phyloP scores from a whole-genome alignment of 2,888 invertebrate genomes.

The Emesis russula region DNA sequence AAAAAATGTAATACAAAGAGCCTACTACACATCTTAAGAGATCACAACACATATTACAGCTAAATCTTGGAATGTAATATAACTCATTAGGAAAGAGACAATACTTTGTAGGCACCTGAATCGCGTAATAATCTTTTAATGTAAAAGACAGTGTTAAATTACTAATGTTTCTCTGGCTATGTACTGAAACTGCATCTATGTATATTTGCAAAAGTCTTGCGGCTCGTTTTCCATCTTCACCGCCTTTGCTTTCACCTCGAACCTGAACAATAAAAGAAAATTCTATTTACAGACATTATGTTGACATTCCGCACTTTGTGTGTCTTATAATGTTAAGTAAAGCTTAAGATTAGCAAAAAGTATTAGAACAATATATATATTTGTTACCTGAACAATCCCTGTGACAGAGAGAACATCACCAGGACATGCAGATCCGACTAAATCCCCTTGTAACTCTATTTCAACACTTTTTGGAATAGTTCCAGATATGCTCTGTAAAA shows the following conservation, averaged over 20 bases:
- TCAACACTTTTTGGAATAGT: conserved; percentile 98
- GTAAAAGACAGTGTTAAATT: conserved; percentile 96
- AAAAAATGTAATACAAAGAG: too few relatives aligned
- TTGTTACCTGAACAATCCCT: conserved; percentile 98
- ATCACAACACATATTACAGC: too few relatives aligned
- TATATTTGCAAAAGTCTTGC: conserved; percentile 97
- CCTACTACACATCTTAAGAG: too few relatives aligned
- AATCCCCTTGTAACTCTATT: conserved; percentile 98
- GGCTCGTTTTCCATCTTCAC: conserved; percentile 95
- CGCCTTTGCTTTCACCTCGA: conserved; percentile 96
- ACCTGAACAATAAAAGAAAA: conserved; percentile 92
- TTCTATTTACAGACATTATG: not conserved
- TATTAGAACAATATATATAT: not conserved
- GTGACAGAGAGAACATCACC: conserved; percentile 99
- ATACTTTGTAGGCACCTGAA: conserved; percentile 94
- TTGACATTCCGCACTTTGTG: not conserved
- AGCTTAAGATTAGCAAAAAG: too few relatives aligned
- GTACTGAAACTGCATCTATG: conserved; percentile 98
- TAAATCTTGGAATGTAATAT: not conserved
- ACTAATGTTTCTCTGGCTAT: conserved; percentile 97
- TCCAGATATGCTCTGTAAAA: conserved; percentile 96
- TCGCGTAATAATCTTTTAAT: conserved; percentile 98
- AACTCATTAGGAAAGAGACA: not conserved
- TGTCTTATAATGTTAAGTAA: not conserved
- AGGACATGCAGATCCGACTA: conserved; percentile 98